Percentiles rank a stretch among this genome's conserved stretches.
These are phyloP conservation scores for Temnothorax unifasciatus DNA, from an alignment of 2,888 invertebrate species.

Conservation along the genomic window DNA sequence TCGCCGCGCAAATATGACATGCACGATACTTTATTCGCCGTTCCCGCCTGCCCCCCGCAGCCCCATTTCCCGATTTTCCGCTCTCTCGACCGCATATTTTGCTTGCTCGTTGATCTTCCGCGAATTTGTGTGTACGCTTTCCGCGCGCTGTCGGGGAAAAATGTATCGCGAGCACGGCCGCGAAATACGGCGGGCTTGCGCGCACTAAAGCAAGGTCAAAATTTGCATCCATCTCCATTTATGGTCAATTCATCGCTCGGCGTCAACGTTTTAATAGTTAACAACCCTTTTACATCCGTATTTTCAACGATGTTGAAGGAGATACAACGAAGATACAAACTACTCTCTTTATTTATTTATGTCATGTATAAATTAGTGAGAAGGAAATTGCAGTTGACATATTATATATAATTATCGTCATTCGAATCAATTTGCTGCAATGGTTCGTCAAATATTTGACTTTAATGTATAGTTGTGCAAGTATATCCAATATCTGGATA, in stretches of 20 bases:
- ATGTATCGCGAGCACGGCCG: conserved; percentile 16
- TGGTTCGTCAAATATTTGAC: background rate
- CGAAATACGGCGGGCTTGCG: conserved; percentile 19
- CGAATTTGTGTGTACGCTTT: conserved; percentile 41
- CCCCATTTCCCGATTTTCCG: conserved; percentile 33
- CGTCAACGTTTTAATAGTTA: conserved; percentile 11
- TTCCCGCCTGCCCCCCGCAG: background rate
- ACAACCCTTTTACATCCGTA: conserved; percentile 18
- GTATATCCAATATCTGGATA: background rate
- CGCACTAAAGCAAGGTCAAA: conserved; percentile 27
- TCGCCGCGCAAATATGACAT: conserved; percentile 45
- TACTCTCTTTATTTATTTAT: conserved; percentile 6
- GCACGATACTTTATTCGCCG: conserved; percentile 29
- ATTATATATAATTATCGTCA: conserved; percentile 1
- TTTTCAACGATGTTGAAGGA: background rate
- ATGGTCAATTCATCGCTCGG: conserved; percentile 24
- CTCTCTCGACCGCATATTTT: conserved; percentile 37
- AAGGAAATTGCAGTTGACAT: background rate
- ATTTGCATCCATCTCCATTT: conserved; percentile 40
- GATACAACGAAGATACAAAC: background rate
- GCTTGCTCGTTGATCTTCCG: conserved; percentile 32
- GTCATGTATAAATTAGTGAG: background rate
- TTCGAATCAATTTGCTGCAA: background rate
- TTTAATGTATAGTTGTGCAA: background rate
- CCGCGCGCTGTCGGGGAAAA: conserved; percentile 18